Evolutionary conservation across 2,113 vertebrate species (phyloP).

Genomic region (Cyphomyrus discorhynchus): DNA sequence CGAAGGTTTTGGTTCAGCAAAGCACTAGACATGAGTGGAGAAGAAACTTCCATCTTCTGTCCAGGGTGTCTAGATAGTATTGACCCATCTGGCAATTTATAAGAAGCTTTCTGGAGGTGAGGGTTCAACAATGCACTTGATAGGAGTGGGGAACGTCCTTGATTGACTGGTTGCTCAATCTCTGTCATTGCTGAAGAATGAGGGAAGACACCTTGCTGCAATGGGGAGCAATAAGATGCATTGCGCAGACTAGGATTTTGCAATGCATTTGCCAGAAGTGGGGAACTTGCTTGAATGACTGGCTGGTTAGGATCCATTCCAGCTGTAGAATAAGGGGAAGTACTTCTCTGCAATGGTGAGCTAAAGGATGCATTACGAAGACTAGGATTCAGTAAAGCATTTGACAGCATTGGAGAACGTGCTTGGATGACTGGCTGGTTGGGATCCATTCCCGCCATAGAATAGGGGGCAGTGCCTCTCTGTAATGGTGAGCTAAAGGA

Average conservation of each 20-base stretch:
- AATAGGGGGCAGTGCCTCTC: constrained; percentile 45
- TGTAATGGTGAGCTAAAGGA: constrained; percentile 51
- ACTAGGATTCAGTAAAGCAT: constrained; percentile 44
- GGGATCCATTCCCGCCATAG: not conserved
- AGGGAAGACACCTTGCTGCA: constrained; percentile 35
- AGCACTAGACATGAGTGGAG: constrained; percentile 39
- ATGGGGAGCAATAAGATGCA: constrained; percentile 49
- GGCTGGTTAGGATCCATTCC: not conserved
- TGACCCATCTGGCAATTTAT: constrained; percentile 49
- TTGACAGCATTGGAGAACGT: constrained; percentile 31
- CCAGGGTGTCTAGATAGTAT: constrained; percentile 30
- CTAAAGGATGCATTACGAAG: constrained; percentile 48
- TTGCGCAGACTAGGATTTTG: constrained; percentile 48
- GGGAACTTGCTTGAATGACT: constrained; percentile 19
- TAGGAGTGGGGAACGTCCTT: constrained; percentile 44
- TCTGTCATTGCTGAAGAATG: constrained; percentile 21
- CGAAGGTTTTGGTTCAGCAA: constrained; percentile 13
- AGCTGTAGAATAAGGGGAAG: constrained; percentile 38
- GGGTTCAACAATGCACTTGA: constrained; percentile 46
- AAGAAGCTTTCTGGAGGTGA: constrained; percentile 46
- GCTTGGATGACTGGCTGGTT: not conserved
- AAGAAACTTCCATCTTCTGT: constrained; percentile 21
- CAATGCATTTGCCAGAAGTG: constrained; percentile 32
- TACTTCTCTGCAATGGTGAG: constrained; percentile 48
- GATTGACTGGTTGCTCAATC: constrained; percentile 14